A percentile compares a stretch with the other conserved stretches of the same genome.
Conservation (phyloP, 2,888 invertebrate genomes). For the Leptinotarsa juncta region DNA sequence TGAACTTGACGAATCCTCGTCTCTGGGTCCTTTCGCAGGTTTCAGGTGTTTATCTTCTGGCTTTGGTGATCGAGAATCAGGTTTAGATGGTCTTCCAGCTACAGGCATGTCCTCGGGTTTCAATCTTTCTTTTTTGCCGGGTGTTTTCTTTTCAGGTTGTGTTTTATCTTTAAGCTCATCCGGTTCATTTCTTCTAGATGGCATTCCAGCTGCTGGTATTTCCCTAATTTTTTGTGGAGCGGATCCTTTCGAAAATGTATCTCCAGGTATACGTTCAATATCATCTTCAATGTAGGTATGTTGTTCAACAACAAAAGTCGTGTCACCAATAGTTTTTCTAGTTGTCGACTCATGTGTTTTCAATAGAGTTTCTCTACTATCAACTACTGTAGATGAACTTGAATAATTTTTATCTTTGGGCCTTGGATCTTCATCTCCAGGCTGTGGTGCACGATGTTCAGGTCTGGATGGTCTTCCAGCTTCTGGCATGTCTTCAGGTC, state of each 20-base stretch:
- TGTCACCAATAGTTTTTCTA: constrained; percentile 50
- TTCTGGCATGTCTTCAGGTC: constrained; percentile 6
- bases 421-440: not conserved
- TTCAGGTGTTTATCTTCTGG: not conserved
- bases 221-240: too few species aligned
- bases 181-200: constrained; percentile 1
- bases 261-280: not conserved
- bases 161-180: not conserved
- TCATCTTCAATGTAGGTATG: constrained; percentile 38
- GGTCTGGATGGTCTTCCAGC: constrained; percentile 8
- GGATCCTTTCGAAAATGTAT: constrained; percentile 15
- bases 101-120: constrained; percentile 23
- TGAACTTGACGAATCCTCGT: constrained; percentile 5
- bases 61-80: not conserved
- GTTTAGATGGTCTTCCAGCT: constrained; percentile 23
- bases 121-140: not conserved
- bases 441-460: not conserved
- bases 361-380: constrained; percentile 33
- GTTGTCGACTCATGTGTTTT: constrained; percentile 52
- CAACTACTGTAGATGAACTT: constrained; percentile 14
- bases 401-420: not conserved
- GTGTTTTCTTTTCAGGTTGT: not conserved
- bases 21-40: not conserved
- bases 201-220: constrained; percentile 24
- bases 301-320: constrained; percentile 51